Evolutionary conservation across 2,797 vertebrate genomes (phyloP).

Genomic region (Aplochiton taeniatus): DNA sequence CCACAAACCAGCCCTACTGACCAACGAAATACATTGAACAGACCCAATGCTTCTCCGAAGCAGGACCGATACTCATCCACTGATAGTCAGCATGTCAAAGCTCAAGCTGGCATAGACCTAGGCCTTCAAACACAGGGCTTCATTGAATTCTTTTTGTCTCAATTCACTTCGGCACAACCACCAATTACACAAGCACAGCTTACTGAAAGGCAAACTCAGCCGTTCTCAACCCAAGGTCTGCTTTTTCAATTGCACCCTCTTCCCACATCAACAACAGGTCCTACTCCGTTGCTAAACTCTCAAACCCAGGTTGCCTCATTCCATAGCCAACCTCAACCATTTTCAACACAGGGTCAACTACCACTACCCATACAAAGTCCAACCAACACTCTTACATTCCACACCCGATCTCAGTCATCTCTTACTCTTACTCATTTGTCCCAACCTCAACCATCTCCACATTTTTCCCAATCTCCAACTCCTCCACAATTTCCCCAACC

Average conservation of each 20-base stretch:
- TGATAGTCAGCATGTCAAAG: too few relatives aligned
- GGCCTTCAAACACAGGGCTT: constrained; percentile 10
- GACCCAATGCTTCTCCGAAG: neutral
- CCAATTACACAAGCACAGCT: neutral
- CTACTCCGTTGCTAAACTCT: neutral
- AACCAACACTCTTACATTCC: neutral
- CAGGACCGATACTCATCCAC: too few relatives aligned
- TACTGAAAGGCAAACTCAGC: neutral
- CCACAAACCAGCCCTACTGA: neutral
- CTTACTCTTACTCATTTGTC: neutral
- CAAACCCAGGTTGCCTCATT: constrained; percentile 16
- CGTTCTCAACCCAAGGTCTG: neutral
- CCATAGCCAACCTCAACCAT: constrained; percentile 4
- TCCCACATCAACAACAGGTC: neutral
- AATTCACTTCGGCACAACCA: constrained; percentile 3
- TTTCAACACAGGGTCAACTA: constrained; percentile 20
- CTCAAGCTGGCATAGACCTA: too few relatives aligned
- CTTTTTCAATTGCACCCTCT: neutral
- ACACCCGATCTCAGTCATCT: neutral
- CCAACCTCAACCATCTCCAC: neutral
- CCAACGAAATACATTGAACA: neutral
- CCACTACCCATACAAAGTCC: constrained; percentile 2
- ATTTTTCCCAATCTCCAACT: neutral
- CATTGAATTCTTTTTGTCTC: neutral
- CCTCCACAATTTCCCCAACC: neutral